phyloP scores from a whole-genome alignment of 2,888 invertebrate genomes.

The Bembecia ichneumoniformis region DNA sequence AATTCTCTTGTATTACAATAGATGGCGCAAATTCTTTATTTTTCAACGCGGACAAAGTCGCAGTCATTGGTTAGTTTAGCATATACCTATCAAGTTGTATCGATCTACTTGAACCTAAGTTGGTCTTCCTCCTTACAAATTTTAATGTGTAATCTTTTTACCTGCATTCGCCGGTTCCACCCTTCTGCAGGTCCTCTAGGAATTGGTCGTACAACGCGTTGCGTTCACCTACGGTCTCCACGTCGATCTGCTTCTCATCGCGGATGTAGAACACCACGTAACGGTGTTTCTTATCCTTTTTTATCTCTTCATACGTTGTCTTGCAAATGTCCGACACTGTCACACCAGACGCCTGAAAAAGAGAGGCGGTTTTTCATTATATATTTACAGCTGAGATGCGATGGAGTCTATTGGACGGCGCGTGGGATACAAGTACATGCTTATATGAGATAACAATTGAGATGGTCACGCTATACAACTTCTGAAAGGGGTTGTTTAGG shows the following conservation, averaged over 20 bases:
- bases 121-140: no score
- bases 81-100: no score
- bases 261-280: conserved; percentile 97
- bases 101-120: no score
- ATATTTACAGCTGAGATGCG: neutral
- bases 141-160: conserved; percentile 15
- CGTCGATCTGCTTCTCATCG: conserved; percentile 96
- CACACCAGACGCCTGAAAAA: conserved; percentile 91
- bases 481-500: no score
- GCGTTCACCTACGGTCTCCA: conserved; percentile 91
- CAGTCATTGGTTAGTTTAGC: no score
- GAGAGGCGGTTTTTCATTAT: neutral
- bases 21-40: no score
- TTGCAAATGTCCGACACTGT: conserved; percentile 96
- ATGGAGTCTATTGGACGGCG: neutral
- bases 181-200: conserved; percentile 91
- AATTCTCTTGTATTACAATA: no score
- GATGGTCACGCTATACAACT: no score
- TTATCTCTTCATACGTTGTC: conserved; percentile 96
- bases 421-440: neutral
- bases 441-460: no score
- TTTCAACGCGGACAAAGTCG: no score
- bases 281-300: conserved; percentile 97
- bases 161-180: conserved; percentile 95
- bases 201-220: conserved; percentile 95